phyloP scores from a whole-genome alignment of 2,113 vertebrate species.

The Butorides virescens region DNA sequence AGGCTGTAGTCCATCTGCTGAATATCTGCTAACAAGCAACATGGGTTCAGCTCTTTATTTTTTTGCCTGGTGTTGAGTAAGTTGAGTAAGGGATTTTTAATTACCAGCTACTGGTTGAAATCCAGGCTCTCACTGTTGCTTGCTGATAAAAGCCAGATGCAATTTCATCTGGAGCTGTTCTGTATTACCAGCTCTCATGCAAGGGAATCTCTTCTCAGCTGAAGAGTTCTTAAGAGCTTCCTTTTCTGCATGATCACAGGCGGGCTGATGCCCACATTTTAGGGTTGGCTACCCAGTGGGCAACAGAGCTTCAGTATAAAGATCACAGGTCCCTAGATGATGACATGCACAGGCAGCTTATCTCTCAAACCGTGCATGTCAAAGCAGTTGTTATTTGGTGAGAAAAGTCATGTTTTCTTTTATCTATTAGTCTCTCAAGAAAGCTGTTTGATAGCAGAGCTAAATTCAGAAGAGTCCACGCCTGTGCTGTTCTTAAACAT shows the following conservation, averaged over 20 bases:
- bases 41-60: neutral
- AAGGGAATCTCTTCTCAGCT: neutral
- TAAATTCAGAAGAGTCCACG: neutral
- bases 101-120: neutral
- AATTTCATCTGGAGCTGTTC: neutral
- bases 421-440: neutral
- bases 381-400: neutral
- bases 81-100: neutral
- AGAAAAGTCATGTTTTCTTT: constrained; percentile 24
- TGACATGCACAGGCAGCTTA: neutral
- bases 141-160: neutral
- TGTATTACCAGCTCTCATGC: neutral
- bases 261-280: neutral
- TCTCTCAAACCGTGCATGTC: neutral
- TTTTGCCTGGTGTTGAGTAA: neutral
- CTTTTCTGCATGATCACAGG: neutral
- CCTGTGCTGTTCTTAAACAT: neutral
- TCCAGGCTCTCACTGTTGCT: neutral
- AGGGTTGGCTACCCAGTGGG: neutral
- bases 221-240: neutral
- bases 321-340: neutral
- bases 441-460: constrained; percentile 7
- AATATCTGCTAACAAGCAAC: neutral
- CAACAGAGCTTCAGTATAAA: neutral
- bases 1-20: neutral